Evolutionary conservation across 2,888 invertebrate species (phyloP), one percentile per base, ranked within the genome.

Genomic region (Callimorpha dominula): DNA sequence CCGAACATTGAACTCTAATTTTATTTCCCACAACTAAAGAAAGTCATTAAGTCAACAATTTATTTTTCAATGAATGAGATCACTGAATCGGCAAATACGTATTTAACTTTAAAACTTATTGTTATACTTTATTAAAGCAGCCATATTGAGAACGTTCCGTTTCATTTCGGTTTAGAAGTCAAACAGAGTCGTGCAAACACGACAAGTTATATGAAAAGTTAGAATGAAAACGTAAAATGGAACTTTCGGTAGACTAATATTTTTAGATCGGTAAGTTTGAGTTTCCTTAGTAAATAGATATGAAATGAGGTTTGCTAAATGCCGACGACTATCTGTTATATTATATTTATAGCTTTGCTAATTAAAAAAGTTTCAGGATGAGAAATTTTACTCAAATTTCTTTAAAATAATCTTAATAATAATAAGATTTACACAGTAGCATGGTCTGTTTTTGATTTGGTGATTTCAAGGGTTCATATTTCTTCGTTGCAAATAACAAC

Each of bases 161-260:
- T 85, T 84, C 82, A 86, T 75, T 83, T 82, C 74, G 73, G 82
- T 82, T 85, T 72, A 70, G 70, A 88, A 88, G 80, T 86, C 85
- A 87, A 86, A 87, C 80, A 85, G 81, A 85, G 79, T 82, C 77
- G 77, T 81, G 78, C 85, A 85, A 87, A 86, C 81, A 86, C 82
- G 84, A 80, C 78, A 84, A 84, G 85, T 84, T 84, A 84, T 81
- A 78, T 71, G 83, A 73, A 81, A 87, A 81, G 79, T 80, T 81
- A 68, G 42, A 15, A 75, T 75, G 81, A 81, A 74, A 84, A 78
- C 78, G 78, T 85, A 70, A 70, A 79, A 84, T 68, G 80, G 70
- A 87, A 84, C 78, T 86, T 83, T 82, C 40, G 80, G 81, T 77
- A 85, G 85, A 86, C 85, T 82, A 88, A 88, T 87, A 90, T 87